These are phyloP conservation scores for Hormaphis cornu DNA, from an alignment of 1,140 invertebrate species.

Conservation along the genomic window DNA sequence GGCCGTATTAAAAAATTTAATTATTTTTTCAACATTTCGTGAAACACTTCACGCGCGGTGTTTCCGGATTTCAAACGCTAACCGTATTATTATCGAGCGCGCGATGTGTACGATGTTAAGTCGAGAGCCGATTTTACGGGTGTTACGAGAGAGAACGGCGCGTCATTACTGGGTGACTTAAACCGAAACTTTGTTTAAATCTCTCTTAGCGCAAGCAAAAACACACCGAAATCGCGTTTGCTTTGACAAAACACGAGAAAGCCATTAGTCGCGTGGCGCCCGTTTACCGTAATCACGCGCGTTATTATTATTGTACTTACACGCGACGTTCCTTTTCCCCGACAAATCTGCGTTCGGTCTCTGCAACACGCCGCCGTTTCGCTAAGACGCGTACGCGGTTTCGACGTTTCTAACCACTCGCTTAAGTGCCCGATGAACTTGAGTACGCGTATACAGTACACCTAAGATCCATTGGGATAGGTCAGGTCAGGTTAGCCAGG, in stretches of 20 bases:
- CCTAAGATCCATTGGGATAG: too few relatives aligned
- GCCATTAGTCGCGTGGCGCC: not conserved
- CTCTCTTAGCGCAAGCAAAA: not conserved
- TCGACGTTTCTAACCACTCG: not conserved
- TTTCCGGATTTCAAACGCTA: too few relatives aligned
- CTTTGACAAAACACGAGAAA: constrained; percentile 17
- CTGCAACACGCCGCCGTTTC: not conserved
- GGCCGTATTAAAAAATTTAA: too few relatives aligned
- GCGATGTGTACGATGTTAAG: not conserved
- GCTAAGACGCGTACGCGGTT: not conserved
- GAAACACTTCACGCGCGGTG: too few relatives aligned
- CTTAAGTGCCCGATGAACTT: too few relatives aligned
- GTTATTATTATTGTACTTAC: not conserved
- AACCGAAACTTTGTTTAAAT: constrained; percentile 1
- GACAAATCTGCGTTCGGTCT: not conserved
- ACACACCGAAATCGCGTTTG: constrained; percentile 11
- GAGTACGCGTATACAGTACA: too few relatives aligned
- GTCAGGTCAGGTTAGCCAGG: too few relatives aligned
- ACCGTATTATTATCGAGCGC: too few relatives aligned
- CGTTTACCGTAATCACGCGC: not conserved
- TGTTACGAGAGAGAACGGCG: too few relatives aligned
- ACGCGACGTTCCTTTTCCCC: not conserved
- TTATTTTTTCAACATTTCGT: too few relatives aligned
- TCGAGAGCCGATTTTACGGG: not conserved
- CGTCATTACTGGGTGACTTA: not conserved